These are phyloP conservation scores for Tetanocera ferruginea DNA, from an alignment of 2,888 invertebrate genomes.

Conservation along the genomic window DNA sequence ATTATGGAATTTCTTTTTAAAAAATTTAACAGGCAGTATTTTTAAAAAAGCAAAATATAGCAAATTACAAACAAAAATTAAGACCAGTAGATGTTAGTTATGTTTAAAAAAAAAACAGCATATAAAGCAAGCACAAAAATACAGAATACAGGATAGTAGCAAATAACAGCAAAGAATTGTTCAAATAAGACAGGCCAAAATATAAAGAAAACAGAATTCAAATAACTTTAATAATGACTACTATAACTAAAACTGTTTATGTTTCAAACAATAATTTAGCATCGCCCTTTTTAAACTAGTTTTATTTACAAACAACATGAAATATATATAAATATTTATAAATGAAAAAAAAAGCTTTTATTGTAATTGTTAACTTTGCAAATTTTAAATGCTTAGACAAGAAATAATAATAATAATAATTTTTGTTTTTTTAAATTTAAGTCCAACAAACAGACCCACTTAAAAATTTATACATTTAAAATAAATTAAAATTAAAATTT, in stretches of 20 bases:
- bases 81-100: not conserved
- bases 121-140: not conserved
- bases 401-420: slow-evolving; percentile 37
- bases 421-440: slow-evolving; percentile 37
- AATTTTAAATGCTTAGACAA: slow-evolving; percentile 39
- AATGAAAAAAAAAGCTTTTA: slow-evolving; percentile 27
- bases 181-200: slow-evolving; percentile 1
- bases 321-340: too few species aligned
- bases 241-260: not conserved
- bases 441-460: slow-evolving; percentile 19
- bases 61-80: not conserved
- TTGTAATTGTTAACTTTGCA: slow-evolving; percentile 34
- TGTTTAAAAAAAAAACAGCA: not conserved
- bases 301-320: slow-evolving; percentile 15
- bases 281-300: too few species aligned
- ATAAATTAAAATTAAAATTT: slow-evolving; percentile 43
- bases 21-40: not conserved
- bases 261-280: not conserved
- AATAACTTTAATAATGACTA: not conserved
- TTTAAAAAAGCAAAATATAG: not conserved
- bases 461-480: slow-evolving; percentile 28
- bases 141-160: not conserved
- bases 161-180: not conserved
- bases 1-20: not conserved
- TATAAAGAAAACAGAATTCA: not conserved